Base-by-base conservation (phyloP, 1,140 invertebrate species). In the Onthophagus taurus region DNA sequence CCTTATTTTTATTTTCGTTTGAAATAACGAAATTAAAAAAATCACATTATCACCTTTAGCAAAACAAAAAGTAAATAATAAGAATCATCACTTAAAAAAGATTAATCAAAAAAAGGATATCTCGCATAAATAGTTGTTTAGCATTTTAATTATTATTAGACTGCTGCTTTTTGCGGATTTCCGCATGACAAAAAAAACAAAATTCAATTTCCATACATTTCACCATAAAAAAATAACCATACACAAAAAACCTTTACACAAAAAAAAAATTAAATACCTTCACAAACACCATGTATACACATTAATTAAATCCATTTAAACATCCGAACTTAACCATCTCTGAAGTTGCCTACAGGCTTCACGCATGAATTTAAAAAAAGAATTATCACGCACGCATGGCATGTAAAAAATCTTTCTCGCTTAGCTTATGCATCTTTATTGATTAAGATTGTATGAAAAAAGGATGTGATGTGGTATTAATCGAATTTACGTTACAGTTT, bases 401-500 rank as follows among this genome's bases (percentile, higher is more conserved):
- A 50, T 51, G 45, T 41, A n/a, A n/a, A n/a, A n/a, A 24, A 44
- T 48, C 33, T 44, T 29, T 47, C 44, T 46, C 29, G 48, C 46
- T 42, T 43, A 47, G 44, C 47, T 48, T 45, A 34, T 41, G 38
- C 38, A 41, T 41, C 19, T 41, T 26, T 12, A 21, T 37, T 21
- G 35, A 18, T 37, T 41, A 14, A 21, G 14, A 18, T 41, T 41
- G 12, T 41, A 17, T 29, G 11, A 14, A 9, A 21, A 37, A 37
- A 7, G 14, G 9, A 37, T n/a, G 13, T 34, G 31, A 34, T 34
- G 31, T 34, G 14, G 18, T 12, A 11, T 37, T 19, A 5, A 4
- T 4, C 34, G 7, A 4, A 21, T 37, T 36, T 42, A 4, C 17
- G 20, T 90, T 93, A 61, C 82, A 98, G 95, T 97, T 97, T 74